Evolutionary conservation across 2,113 vertebrate genomes (phyloP).

Genomic region (Sminthopsis crassicaudata): DNA sequence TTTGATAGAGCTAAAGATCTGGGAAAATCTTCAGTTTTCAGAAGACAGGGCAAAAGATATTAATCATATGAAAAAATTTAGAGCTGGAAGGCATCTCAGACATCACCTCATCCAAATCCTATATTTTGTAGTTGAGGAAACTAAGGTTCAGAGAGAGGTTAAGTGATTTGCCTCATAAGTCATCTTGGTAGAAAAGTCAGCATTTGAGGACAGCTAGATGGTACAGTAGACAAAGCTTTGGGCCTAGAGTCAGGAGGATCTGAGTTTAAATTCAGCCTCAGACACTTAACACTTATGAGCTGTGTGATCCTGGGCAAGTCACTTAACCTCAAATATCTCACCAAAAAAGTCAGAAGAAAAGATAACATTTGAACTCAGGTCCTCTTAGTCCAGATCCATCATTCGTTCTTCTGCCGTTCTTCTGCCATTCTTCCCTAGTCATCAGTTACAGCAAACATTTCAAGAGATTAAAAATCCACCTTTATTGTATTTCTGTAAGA

Average conservation of each 20-base stretch:
- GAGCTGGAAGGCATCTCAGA: neutral
- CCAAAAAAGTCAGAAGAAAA: neutral
- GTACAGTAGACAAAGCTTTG: too few relatives aligned
- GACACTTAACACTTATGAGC: too few relatives aligned
- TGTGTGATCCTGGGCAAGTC: too few relatives aligned
- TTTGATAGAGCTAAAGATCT: neutral
- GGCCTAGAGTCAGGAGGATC: too few relatives aligned
- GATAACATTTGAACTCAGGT: neutral
- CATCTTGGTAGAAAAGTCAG: neutral
- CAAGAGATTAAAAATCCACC: neutral
- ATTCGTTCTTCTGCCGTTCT: neutral
- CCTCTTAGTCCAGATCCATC: neutral
- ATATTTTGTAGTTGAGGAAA: neutral
- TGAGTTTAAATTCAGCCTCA: too few relatives aligned
- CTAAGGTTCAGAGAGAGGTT: neutral
- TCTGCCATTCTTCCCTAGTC: neutral
- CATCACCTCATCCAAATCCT: neutral
- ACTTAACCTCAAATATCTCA: too few relatives aligned
- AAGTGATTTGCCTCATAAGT: neutral
- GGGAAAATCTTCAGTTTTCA: neutral
- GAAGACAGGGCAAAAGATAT: neutral
- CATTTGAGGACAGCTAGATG: neutral
- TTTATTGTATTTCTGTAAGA: neutral
- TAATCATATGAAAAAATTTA: neutral
- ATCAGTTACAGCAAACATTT: neutral